These are phyloP conservation scores for Melieria picta DNA, from an alignment of 2,888 invertebrate genomes.

Conservation along the genomic window DNA sequence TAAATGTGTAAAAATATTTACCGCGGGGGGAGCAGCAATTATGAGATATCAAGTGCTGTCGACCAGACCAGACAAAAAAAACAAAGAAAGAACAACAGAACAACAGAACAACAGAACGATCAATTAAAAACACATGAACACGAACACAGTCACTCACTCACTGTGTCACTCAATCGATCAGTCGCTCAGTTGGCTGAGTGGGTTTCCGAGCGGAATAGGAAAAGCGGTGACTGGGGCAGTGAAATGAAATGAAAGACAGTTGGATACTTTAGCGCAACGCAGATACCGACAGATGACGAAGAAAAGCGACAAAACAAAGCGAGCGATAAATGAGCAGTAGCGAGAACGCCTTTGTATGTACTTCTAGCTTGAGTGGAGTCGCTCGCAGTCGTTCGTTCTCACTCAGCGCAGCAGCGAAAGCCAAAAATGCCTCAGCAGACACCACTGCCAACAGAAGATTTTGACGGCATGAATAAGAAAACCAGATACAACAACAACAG, in stretches of 20 bases:
- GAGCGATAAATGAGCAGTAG: too few relatives aligned
- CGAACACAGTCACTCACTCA: too few relatives aligned
- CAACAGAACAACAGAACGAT: conserved; percentile 35
- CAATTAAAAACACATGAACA: conserved; percentile 42
- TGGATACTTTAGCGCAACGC: too few relatives aligned
- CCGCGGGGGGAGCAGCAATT: not conserved
- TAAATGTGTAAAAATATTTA: too few relatives aligned
- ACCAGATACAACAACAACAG: conserved; percentile 37
- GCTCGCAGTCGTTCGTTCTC: not conserved
- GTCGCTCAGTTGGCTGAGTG: conserved; percentile 33
- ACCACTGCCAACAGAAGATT: conserved; percentile 29
- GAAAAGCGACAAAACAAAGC: too few relatives aligned
- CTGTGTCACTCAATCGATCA: not conserved
- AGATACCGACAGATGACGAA: too few relatives aligned
- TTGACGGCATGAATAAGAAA: conserved; percentile 40
- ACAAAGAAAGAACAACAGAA: conserved; percentile 23
- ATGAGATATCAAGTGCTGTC: conserved; percentile 16
- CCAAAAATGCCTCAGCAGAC: conserved; percentile 25
- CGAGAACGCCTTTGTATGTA: too few relatives aligned
- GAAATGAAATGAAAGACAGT: too few relatives aligned
- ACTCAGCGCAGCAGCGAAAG: conserved; percentile 23
- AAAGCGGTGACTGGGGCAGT: not conserved
- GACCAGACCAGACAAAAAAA: conserved; percentile 26
- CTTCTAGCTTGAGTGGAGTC: too few relatives aligned
- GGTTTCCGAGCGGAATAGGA: not conserved